Evolutionary conservation across 92 coral and sea anemone genomes (phyloP).

Genomic region (Chrysogorgia sp.): DNA sequence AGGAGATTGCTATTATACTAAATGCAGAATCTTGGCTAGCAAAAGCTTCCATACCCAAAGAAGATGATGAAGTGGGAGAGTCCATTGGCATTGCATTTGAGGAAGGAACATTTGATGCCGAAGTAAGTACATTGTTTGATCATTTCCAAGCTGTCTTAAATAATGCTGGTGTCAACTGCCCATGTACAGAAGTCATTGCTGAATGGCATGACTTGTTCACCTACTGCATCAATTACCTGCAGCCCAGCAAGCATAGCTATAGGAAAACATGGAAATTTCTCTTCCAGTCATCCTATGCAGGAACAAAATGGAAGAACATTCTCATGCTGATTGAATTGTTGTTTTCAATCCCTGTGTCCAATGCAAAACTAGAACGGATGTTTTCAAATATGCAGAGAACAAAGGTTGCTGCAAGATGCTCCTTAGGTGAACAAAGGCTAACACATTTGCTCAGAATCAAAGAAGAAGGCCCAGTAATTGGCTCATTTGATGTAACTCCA

Average conservation of each 20-base stretch:
- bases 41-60: slow-evolving; percentile 34
- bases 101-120: too few species aligned
- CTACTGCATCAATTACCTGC: slow-evolving; percentile 60
- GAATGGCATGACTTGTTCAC: slow-evolving; percentile 69
- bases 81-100: too few species aligned
- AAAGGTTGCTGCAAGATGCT: slow-evolving; percentile 64
- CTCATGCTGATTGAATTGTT: slow-evolving; percentile 67
- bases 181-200: slow-evolving; percentile 40
- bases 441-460: slow-evolving; percentile 55
- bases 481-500: slow-evolving; percentile 59
- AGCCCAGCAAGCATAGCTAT: slow-evolving; percentile 63
- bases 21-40: slow-evolving; percentile 68
- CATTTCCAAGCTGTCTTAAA: slow-evolving; percentile 50
- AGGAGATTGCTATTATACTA: slow-evolving; percentile 29
- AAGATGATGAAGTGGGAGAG: slow-evolving; percentile 26
- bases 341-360: slow-evolving; percentile 73
- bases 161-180: slow-evolving; percentile 18
- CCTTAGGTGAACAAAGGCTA: slow-evolving; percentile 61
- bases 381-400: slow-evolving; percentile 70
- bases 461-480: slow-evolving; percentile 60
- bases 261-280: slow-evolving; percentile 68
- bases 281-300: slow-evolving; percentile 53
- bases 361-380: slow-evolving; percentile 80
- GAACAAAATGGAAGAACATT: slow-evolving; percentile 61
- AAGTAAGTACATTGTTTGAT: too few species aligned